Evolutionary conservation across 2,113 vertebrate genomes (phyloP), one percentile per base, ranked within the genome.

Genomic region (Chlorodrepanis virens): DNA sequence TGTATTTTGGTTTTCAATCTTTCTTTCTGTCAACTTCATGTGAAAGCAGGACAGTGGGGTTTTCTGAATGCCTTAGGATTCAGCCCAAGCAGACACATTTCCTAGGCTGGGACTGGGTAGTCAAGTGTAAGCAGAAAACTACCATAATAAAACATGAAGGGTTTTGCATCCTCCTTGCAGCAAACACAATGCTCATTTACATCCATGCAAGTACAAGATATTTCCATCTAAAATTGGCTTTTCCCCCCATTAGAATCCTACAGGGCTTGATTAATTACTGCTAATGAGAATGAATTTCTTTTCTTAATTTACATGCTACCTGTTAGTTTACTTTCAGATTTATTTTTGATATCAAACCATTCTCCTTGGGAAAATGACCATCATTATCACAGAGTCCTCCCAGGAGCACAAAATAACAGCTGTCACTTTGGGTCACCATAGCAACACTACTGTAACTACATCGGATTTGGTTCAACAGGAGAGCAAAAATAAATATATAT

Each of bases 351-450:
- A 97, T 82, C 27, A 84, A 75, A 56, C 56, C 10, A 12, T 86
- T 84, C 65, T 90, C 83, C 76, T 47, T 68, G 82, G 91, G 89
- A 83, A 93, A 90, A 92, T 96, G 86, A 94, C 97, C 88, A 87
- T 93, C 87, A 95, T 97, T 97, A 97, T 69, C 97, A 96, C 59
- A 20, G 82, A 96, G 85, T 83, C 95, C 94, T 95, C 70, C 16
- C 8, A 83, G 83, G 94, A 88, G 94, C 97, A 96, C 59, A 69
- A 96, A 97, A 97, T 97, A 98, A 97, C 97, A 97, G 97, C 98
- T 98, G 98, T 98, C 97, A 97, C 94, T 96, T 96, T 9, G 37
- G 87, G 97, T 99, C 98, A 97, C 98, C 97, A 96, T 97, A 97
- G 98, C 98, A 99, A 99, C 98, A 95, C 84, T 90, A 94, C 97